Base-by-base conservation (phyloP, 1,140 invertebrate genomes). In the Heliothis virescens region DNA sequence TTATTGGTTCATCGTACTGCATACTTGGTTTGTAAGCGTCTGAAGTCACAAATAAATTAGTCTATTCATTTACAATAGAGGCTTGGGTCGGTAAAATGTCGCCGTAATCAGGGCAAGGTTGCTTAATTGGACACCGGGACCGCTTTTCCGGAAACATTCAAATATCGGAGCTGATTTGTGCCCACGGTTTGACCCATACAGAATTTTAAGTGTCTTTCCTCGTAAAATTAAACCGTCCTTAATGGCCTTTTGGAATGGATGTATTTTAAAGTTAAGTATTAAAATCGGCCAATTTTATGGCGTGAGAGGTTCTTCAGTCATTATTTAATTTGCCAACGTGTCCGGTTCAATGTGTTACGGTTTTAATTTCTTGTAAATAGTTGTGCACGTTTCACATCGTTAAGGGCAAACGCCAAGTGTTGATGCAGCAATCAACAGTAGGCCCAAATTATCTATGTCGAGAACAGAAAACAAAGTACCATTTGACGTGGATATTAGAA, bases 181-280 rank as follows among this genome's bases (percentile, higher is more conserved):
- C 80, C 79, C 84, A 80, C n/a, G n/a, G n/a, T n/a, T n/a, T n/a
- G n/a, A n/a, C 84, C 85, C 84, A 81, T 88, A n/a, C 79, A 86
- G 90, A 93, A 92, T 92, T 89, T 93, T 94, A 92, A 94, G 91
- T 93, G 85, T 87, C 85, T 74, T 82, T 79, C 83, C 83, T 91
- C 91, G 89, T 92, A 91, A 91, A 92, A 89, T 91, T 91, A 90
- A 90, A 90, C 85, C 88, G 87, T 85, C 87, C 82, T 82, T 91
- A 90, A 92, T 91, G 87, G 86, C 71, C 80, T 34, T 79, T 60
- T 81, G 75, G 80, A 87, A 90, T 88, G 86, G 86, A 90, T 86
- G 87, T 86, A 89, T 91, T 88, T 86, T 86, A 85, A 87, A 87
- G 83, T 85, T 60, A 76, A n/a, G 76, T 81, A 75, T 80, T 21